Evolutionary conservation across 1,140 invertebrate species (phyloP).

Genomic region (Calephelis nemesis): DNA sequence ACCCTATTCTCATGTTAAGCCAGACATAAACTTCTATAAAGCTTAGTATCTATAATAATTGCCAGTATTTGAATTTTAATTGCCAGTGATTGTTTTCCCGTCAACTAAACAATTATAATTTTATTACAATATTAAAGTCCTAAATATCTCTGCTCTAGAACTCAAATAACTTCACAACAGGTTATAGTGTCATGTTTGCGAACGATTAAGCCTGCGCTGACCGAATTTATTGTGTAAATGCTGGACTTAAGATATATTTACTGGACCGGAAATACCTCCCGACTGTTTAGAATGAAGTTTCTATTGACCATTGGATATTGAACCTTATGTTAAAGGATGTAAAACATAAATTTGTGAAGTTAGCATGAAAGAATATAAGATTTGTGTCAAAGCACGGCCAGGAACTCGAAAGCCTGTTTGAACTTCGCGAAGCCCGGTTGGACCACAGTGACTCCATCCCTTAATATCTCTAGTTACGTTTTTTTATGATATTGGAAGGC

Average conservation of each 20-base stretch:
- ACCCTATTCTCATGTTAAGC: no score
- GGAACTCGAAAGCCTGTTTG: conserved; percentile 38
- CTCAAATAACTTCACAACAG: no score
- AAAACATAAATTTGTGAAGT: neutral
- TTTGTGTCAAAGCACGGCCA: conserved; percentile 31
- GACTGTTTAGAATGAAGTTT: conserved; percentile 23
- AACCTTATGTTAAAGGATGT: neutral
- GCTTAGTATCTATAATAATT: no score
- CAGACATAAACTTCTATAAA: no score
- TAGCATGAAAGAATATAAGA: conserved; percentile 25
- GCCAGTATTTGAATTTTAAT: no score
- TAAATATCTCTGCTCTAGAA: no score
- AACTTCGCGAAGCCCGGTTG: conserved; percentile 22
- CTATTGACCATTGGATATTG: neutral
- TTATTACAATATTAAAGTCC: no score
- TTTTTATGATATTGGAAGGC: no score
- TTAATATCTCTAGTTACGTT: no score
- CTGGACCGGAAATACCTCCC: conserved; percentile 24
- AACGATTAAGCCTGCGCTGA: neutral
- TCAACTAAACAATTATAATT: no score
- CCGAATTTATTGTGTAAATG: conserved; percentile 25
- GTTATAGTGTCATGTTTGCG: conserved; percentile 10
- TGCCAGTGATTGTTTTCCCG: no score
- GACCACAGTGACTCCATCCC: no score
- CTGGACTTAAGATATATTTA: conserved; percentile 23